Conservation (phyloP, 2,888 invertebrate species). For the Drosophila meridionalis region DNA sequence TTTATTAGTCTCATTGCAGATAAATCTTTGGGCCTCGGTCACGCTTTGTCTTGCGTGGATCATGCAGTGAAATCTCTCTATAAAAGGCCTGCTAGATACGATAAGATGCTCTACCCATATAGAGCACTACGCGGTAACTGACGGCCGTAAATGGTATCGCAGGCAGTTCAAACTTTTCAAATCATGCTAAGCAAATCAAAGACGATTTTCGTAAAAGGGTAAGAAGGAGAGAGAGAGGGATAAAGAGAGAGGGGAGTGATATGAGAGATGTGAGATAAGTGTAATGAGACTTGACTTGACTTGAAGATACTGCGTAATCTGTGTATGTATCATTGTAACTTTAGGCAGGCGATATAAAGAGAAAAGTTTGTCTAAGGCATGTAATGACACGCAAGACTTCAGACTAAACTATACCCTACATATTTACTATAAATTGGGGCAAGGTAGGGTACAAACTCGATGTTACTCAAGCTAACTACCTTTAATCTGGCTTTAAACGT, state of each 20-base stretch:
- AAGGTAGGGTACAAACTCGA: not conserved
- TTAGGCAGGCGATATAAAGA: not conserved
- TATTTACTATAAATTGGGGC: not conserved
- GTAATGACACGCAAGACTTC: not conserved
- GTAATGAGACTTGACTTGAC: not conserved
- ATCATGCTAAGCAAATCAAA: conserved; percentile 11
- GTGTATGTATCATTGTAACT: too few species aligned
- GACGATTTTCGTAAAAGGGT: not conserved
- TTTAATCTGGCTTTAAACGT: not conserved
- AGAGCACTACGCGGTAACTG: conserved; percentile 5
- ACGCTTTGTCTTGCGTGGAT: conserved; percentile 10
- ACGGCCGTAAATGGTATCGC: conserved; percentile 13
- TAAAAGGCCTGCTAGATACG: conserved; percentile 14
- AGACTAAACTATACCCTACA: not conserved
- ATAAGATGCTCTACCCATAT: conserved; percentile 14
- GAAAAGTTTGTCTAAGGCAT: not conserved
- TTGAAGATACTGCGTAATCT: not conserved
- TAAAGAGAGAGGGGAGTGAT: not conserved
- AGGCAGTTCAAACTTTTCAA: not conserved
- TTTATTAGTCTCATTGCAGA: conserved; percentile 50
- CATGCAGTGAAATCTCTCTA: conserved; percentile 17
- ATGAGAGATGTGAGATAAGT: not conserved
- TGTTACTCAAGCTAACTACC: not conserved
- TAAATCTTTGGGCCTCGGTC: conserved; percentile 14
- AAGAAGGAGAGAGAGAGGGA: not conserved